Percentiles rank a stretch among this genome's conserved stretches.
Conservation (phyloP, 2,113 vertebrate genomes). For the Fregetta grallaria region DNA sequence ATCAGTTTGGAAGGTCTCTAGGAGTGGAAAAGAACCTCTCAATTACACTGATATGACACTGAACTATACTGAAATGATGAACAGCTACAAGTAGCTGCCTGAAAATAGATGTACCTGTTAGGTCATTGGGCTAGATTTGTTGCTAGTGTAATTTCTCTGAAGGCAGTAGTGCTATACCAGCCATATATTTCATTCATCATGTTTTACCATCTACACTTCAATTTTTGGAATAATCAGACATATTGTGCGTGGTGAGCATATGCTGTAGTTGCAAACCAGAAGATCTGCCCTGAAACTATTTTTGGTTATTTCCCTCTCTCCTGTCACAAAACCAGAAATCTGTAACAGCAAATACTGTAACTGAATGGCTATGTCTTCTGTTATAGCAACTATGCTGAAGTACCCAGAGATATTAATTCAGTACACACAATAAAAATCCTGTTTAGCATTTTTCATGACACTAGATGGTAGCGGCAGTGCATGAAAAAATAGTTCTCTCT, state of each 20-base stretch:
- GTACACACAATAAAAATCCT: background rate
- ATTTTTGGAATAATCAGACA: slow-evolving; percentile 3
- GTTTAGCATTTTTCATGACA: background rate
- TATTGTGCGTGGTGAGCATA: slow-evolving; percentile 37
- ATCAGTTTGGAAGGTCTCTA: background rate
- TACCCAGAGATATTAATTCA: background rate
- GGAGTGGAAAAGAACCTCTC: background rate
- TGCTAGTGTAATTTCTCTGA: background rate
- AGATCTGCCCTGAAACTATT: slow-evolving; percentile 32
- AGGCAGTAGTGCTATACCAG: background rate
- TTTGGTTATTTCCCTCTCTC: slow-evolving; percentile 30
- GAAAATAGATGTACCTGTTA: slow-evolving; percentile 33
- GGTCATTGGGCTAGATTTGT: background rate
- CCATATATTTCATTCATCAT: slow-evolving; percentile 6
- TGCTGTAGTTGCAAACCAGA: background rate
- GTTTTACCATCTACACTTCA: background rate
- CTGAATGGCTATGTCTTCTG: background rate
- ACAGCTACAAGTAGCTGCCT: background rate
- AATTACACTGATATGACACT: background rate
- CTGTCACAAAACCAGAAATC: slow-evolving; percentile 29
- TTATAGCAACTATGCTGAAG: background rate
- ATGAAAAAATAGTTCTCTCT: background rate
- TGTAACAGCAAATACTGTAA: slow-evolving; percentile 15
- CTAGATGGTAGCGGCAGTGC: background rate
- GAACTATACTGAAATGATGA: slow-evolving; percentile 1